Base-by-base conservation (phyloP, 92 coral and sea anemone genomes). In the Porites divaricata region DNA sequence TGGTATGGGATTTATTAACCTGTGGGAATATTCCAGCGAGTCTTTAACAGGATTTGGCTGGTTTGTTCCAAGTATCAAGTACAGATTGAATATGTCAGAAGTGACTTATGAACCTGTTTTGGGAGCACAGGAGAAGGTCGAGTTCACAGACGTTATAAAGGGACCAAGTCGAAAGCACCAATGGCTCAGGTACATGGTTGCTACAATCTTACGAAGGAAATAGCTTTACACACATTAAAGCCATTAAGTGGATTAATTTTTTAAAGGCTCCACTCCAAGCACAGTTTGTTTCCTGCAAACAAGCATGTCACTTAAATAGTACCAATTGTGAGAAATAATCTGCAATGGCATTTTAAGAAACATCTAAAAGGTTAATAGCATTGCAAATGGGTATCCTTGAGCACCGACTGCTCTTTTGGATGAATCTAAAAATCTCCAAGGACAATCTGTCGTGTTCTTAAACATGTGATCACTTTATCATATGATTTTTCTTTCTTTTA, bases 11-110 rank as follows among this genome's bases (percentile, higher is more conserved):
- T 87, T 86, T 72, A 72, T 92, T 16, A 72, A 92, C 77, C 58
- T 92, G 85, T 94, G 98, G 98, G 92, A 87, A 19, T 89, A 89
- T 66, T 79, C 82, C 48, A 89, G 86, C 17, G 91, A 94, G 51
- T 87, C 70, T 48, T 87, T 89, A 19, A 87, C 98, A 48, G 98
- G 98, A 50, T 94, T 83, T 89, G 95, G 93, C 64, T 94, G 98
- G 98, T 89, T 92, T 81, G 83, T 88, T 62, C 98, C 98, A 9
- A 74, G 64, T 13, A 65, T 77, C 25, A 92, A 91, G 83, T 94
- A 89, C 88, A 82, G 79, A 49, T 88, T 94, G 21, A 89, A 92
- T 70, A 70, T 92, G 90, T 66, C 90, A 41, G 91, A 94, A 90
- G 74, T 87, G 76, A 90, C 95, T 2, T 94, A 87, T 78, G 75